Percentiles rank a stretch among this genome's conserved stretches.
phyloP scores from a whole-genome alignment of 2,888 invertebrate genomes.

The Agrotis exclamationis region DNA sequence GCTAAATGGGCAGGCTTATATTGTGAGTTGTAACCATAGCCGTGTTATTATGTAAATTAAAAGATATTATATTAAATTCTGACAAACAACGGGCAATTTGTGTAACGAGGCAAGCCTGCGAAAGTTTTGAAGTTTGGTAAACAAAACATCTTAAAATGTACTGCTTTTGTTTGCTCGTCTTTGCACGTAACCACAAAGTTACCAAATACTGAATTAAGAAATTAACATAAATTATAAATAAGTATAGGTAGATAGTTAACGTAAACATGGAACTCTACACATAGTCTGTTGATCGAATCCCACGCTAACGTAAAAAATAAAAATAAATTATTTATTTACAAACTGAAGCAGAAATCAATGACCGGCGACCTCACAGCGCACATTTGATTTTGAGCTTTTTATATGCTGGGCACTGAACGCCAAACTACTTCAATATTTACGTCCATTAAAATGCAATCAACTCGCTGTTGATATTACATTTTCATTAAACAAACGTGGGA shows the following conservation, averaged over 20 bases:
- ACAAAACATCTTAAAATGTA: slow-evolving; percentile 42
- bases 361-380: slow-evolving; percentile 21
- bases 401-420: slow-evolving; percentile 37
- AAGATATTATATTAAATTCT: slow-evolving; percentile 31
- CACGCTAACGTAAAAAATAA: slow-evolving; percentile 40
- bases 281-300: slow-evolving; percentile 24
- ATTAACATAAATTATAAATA: slow-evolving; percentile 18
- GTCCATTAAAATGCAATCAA: slow-evolving; percentile 71
- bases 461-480: slow-evolving; percentile 63
- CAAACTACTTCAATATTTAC: slow-evolving; percentile 63
- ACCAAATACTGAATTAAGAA: slow-evolving; percentile 32
- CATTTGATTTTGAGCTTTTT: slow-evolving; percentile 50
- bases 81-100: slow-evolving; percentile 36
- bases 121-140: slow-evolving; percentile 40
- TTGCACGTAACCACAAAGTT: slow-evolving; percentile 22
- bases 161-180: slow-evolving; percentile 29
- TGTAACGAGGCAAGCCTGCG: slow-evolving; percentile 28
- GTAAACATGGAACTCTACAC: slow-evolving; percentile 38
- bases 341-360: slow-evolving; percentile 35
- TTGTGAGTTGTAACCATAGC: slow-evolving; percentile 15
- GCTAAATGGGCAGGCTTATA: slow-evolving; percentile 25
- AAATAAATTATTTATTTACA: slow-evolving; percentile 31
- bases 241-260: slow-evolving; percentile 13
- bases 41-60: slow-evolving; percentile 36
- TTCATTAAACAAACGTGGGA: slow-evolving; percentile 61